Percentiles rank a stretch among this genome's conserved stretches.
Evolutionary conservation across 1,140 invertebrate species (phyloP).

Genomic region (Gyrodactylus bullatarudis): DNA sequence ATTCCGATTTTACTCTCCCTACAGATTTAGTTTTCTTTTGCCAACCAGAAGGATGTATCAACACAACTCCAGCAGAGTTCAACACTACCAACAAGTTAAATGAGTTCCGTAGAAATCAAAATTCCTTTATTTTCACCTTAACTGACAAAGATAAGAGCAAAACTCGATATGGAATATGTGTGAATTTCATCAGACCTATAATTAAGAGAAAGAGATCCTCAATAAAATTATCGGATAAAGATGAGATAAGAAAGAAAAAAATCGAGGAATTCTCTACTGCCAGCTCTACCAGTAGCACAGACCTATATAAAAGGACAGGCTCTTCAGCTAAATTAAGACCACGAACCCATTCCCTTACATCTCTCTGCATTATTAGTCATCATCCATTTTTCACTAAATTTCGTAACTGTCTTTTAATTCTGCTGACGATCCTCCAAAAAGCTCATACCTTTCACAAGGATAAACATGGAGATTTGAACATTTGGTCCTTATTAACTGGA

Average conservation of each 20-base stretch:
- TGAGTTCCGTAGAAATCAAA: not conserved
- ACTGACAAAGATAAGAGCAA: constrained; percentile 96
- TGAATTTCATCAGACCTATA: constrained; percentile 76
- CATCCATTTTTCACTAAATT: constrained; percentile 94
- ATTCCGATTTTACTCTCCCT: constrained; percentile 68
- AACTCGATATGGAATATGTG: constrained; percentile 45
- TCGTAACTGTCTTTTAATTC: constrained; percentile 67
- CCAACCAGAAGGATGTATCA: constrained; percentile 83
- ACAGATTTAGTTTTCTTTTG: constrained; percentile 96
- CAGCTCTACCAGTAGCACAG: not conserved
- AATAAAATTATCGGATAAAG: not conserved
- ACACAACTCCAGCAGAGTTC: constrained; percentile 41
- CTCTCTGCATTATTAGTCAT: constrained; percentile 80
- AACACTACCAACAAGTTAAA: constrained; percentile 37
- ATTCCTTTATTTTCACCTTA: constrained; percentile 68
- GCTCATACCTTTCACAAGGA: not conserved
- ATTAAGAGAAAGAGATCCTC: not conserved
- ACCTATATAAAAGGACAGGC: not conserved
- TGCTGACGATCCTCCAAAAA: constrained; percentile 45
- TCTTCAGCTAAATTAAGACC: constrained; percentile 2
- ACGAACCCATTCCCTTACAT: constrained; percentile 42
- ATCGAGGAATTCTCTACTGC: not conserved
- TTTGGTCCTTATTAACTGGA: constrained; percentile 30
- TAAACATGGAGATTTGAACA: constrained; percentile 31
- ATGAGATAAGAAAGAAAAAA: not conserved